These are phyloP conservation scores for Rhabdornis inornatus DNA, from an alignment of 2,113 vertebrate species.

Conservation along the genomic window DNA sequence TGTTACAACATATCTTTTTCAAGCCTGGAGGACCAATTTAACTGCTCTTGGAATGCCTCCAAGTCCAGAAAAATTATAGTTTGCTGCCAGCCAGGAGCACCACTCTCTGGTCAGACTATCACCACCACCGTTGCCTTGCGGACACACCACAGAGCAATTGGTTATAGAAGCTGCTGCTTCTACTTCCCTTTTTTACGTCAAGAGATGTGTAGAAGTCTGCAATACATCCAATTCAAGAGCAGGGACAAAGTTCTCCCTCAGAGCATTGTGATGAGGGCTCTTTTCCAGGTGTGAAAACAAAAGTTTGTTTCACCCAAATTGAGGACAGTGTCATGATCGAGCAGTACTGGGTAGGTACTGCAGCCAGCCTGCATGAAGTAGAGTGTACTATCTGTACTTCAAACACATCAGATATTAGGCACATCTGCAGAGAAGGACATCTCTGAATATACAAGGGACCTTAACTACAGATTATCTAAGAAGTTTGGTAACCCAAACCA, in stretches of 20 bases:
- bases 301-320: neutral
- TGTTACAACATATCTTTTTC: neutral
- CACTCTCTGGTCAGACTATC: neutral
- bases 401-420: neutral
- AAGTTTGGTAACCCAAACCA: neutral
- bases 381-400: neutral
- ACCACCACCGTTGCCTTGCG: neutral
- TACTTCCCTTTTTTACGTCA: neutral
- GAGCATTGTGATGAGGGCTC: fast-evolving
- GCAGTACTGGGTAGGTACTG: neutral
- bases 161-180: neutral
- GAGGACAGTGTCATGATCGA: neutral
- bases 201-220: neutral
- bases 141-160: neutral
- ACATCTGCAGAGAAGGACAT: neutral
- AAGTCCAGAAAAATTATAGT: neutral
- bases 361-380: neutral
- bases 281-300: neutral
- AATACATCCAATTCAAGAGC: neutral
- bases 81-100: neutral
- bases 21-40: neutral
- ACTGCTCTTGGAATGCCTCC: neutral
- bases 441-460: neutral
- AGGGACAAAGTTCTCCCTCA: neutral
- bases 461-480: neutral